Conservation (phyloP, 2,797 vertebrate species). For the Myoxocephalus aenaeus region DNA sequence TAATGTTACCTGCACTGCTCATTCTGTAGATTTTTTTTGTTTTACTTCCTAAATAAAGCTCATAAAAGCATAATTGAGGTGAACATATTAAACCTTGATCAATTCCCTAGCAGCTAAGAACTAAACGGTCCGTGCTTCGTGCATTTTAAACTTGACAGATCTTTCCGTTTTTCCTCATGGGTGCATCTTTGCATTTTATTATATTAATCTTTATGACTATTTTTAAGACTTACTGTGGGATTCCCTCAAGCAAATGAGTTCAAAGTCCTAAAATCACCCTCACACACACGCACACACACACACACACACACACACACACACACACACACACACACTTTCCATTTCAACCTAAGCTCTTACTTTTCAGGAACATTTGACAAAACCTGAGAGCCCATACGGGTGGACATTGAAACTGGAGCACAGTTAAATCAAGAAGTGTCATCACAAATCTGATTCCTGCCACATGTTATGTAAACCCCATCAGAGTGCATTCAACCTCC, state of each 20-base stretch:
- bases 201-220: conserved; percentile 9
- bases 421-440: conserved; percentile 29
- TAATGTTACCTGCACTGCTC: conserved; percentile 5
- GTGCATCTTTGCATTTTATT: background rate
- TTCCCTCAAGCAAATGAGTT: conserved; percentile 4
- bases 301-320: conserved; percentile 1
- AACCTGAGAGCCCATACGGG: background rate
- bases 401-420: conserved; percentile 40
- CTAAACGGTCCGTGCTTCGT: conserved; percentile 1
- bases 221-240: conserved; percentile 29
- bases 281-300: background rate
- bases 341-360: background rate
- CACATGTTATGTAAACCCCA: conserved; percentile 11
- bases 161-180: background rate
- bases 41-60: conserved; percentile 8
- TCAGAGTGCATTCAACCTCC: conserved; percentile 12
- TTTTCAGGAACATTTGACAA: background rate
- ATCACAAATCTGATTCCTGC: conserved; percentile 35
- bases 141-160: conserved; percentile 30
- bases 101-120: conserved; percentile 21
- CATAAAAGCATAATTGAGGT: conserved; percentile 10
- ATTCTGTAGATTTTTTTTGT: conserved; percentile 6
- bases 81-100: background rate
- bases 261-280: conserved; percentile 6
- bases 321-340: background rate